Conservation (phyloP, 2,888 invertebrate genomes). For the Malthinus seriepunctatus region DNA sequence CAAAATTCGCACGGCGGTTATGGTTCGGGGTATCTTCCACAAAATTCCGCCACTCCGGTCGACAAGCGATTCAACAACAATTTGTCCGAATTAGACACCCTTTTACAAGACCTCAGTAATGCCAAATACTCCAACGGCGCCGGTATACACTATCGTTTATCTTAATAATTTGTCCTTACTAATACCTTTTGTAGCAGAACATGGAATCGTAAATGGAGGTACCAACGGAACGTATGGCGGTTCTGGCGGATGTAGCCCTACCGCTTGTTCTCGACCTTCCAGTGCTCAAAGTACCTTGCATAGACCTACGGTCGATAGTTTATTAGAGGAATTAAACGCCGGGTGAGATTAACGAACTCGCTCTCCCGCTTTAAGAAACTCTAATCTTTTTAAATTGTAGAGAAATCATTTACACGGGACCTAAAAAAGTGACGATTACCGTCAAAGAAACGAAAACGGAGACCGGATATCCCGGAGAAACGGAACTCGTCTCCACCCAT, state of each 20-base stretch:
- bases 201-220: conserved; percentile 41
- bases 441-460: conserved; percentile 64
- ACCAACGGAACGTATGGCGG: conserved; percentile 44
- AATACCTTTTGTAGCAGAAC: neutral
- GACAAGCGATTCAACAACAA: conserved; percentile 67
- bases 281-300: conserved; percentile 53
- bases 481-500: conserved; percentile 60
- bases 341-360: conserved; percentile 63
- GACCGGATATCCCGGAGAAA: conserved; percentile 58
- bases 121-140: conserved; percentile 51
- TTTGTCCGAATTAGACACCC: conserved; percentile 86
- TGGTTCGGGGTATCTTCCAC: conserved; percentile 33
- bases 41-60: conserved; percentile 37
- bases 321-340: conserved; percentile 84
- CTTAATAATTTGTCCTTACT: too few species aligned
- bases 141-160: conserved; percentile 24
- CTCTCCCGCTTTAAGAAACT: neutral
- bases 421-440: conserved; percentile 62
- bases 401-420: conserved; percentile 55
- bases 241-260: conserved; percentile 50
- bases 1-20: conserved; percentile 20
- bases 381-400: conserved; percentile 35
- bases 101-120: conserved; percentile 89
- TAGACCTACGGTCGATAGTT: conserved; percentile 84
- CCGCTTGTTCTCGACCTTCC: conserved; percentile 47